These are phyloP conservation scores for Perdita meconis DNA, from an alignment of 2,888 invertebrate genomes.

Conservation along the genomic window DNA sequence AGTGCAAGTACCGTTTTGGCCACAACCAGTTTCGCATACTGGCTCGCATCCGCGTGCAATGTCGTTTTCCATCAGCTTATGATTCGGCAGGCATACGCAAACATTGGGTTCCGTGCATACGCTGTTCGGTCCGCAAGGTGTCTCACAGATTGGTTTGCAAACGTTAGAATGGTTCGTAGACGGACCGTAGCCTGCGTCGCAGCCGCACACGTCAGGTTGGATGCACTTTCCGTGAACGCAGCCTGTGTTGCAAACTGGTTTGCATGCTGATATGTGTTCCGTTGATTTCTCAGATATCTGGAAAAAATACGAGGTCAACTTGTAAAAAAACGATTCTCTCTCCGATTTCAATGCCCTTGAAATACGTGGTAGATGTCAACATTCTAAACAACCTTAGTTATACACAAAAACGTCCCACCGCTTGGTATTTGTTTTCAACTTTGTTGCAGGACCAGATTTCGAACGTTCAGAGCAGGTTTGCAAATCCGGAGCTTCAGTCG, in stretches of 20 bases:
- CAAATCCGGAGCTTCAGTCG: no score
- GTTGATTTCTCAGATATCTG: slow-evolving; percentile 33
- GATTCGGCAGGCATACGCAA: slow-evolving; percentile 40
- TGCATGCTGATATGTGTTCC: no score
- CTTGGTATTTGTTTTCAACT: no score
- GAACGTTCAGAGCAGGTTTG: no score
- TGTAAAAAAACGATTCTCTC: no score
- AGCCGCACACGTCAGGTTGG: slow-evolving; percentile 75
- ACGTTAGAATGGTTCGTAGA: neutral
- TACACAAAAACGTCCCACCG: no score
- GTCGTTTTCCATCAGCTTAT: no score
- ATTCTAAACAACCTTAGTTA: no score
- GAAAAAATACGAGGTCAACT: no score
- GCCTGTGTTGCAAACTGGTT: slow-evolving; percentile 83
- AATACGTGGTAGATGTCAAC: no score
- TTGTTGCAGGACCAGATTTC: no score
- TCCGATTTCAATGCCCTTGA: no score
- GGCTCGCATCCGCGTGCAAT: slow-evolving; percentile 13
- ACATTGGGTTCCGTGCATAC: slow-evolving; percentile 40
- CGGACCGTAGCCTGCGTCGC: slow-evolving; percentile 75
- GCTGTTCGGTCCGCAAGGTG: slow-evolving; percentile 81
- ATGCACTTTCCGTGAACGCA: slow-evolving; percentile 85
- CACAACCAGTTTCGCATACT: slow-evolving; percentile 41
- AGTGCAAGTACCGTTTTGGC: slow-evolving; percentile 81
- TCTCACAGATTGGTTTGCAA: slow-evolving; percentile 29